Percentiles rank a stretch among this genome's conserved stretches.
Conservation (phyloP, 2,797 vertebrate species). For the Gastrophryne carolinensis region DNA sequence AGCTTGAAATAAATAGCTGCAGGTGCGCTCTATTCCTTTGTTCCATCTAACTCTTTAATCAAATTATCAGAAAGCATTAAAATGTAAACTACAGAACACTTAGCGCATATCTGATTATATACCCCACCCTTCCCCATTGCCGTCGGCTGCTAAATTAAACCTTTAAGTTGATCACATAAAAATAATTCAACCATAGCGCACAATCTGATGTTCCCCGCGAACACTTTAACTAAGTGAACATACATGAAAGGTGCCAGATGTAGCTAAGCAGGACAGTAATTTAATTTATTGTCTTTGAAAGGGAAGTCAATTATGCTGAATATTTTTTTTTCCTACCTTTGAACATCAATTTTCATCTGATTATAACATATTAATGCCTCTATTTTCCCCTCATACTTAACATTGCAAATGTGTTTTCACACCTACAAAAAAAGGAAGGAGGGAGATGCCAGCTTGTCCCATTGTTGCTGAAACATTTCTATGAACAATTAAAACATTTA, state of each 20-base stretch:
- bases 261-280: constrained; percentile 66
- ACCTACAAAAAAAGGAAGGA: constrained; percentile 6
- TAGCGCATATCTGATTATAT: constrained; percentile 65
- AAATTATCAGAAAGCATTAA: constrained; percentile 49
- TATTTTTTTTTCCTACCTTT: constrained; percentile 51
- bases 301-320: constrained; percentile 66
- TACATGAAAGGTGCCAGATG: constrained; percentile 72
- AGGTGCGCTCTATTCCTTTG: constrained; percentile 17
- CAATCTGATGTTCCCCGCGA: constrained; percentile 73
- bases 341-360: constrained; percentile 64
- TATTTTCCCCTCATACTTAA: constrained; percentile 22
- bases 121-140: constrained; percentile 55
- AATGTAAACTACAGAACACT: constrained; percentile 57
- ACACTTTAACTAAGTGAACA: constrained; percentile 67
- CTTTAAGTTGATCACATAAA: constrained; percentile 66
- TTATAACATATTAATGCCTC: constrained; percentile 55
- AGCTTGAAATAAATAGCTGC: constrained; percentile 29
- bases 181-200: constrained; percentile 70
- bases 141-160: constrained; percentile 67
- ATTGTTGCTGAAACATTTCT: constrained; percentile 18
- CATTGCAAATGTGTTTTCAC: constrained; percentile 46
- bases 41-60: constrained; percentile 50
- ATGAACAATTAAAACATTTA: constrained; percentile 41
- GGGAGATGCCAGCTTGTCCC: neutral
- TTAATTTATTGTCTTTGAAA: constrained; percentile 70